Evolutionary conservation across 2,113 vertebrate genomes (phyloP), one percentile per base, ranked within the genome.

Genomic region (Oceanites oceanicus): DNA sequence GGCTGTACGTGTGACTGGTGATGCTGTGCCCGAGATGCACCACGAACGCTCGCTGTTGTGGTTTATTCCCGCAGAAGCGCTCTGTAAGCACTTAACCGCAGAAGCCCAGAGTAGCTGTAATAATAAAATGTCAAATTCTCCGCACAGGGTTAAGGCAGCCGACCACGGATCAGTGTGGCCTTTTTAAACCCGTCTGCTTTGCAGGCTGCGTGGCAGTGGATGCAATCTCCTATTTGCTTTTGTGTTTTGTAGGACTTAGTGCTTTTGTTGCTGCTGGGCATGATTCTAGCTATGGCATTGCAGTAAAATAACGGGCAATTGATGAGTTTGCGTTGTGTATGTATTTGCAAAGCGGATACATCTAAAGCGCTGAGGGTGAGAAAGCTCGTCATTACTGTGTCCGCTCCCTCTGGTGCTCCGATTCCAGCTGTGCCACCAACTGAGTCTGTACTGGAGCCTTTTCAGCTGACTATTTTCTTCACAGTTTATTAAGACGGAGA

Each of bases 21-120:
- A 11, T 34, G 49, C 55, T 23, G 29, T 34, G 40, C 66, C 68
- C 0, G 7, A 17, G 36, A 4, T 11, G 50, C 36, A 4, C 32
- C 1, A 1, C 1, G 15, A 15, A 3, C 3, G 4, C 53, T 40
- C 1, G 5, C 73, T 56, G 13, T 2, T 7, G 25, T 22, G 78
- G 52, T 25, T 38, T 34, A 2, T 49, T 47, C 25, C 34, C 8
- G 10, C 38, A 17, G 40, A 14, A 80, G 15, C n/a, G 4, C 30
- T 52, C 58, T 1, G 9, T 16, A 29, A 76, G 29, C 21, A 9
- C 29, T 15, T 34, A 49, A 15, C 44, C 0, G 2, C 55, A 11
- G 55, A 30, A 73, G 45, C 38, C 32, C 9, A 6, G 45, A 11
- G 23, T 22, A 45, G 63, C 49, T 44, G 10, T 9, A 11, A 6